Evolutionary conservation across 1,140 invertebrate species (phyloP), one percentile per base, ranked within the genome.

Genomic region (Zaprionus lachaisei): DNA sequence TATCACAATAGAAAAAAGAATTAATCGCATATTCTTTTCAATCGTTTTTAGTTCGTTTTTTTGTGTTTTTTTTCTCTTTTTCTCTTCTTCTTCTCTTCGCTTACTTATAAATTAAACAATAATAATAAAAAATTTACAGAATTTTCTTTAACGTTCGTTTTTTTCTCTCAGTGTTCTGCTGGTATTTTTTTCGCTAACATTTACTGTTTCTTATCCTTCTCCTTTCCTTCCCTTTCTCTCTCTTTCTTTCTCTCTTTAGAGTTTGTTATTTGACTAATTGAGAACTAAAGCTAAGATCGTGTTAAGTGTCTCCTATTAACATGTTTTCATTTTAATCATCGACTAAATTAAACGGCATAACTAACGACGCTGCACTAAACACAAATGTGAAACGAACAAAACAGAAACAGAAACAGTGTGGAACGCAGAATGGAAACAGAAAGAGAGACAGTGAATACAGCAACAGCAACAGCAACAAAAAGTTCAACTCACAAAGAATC

Each of bases 31-130:
- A 87, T 87, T 87, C 83, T 87, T 87, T 87, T 87, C 81, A 83
- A 87, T 87, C 83, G 84, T 80, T 87, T 74, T 75, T 74, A 47
- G 26, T 56, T n/a, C n/a, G 47, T 15, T 68, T 26, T 51, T 44
- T 64, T 12, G 9, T 54, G 11, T 37, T 47, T 47, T 60, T 60
- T 47, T 65, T 31, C 14, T 37, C 1, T 9, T 22, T 44, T 54
- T 57, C 55, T 79, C 47, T 41, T 26, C 26, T 68, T 75, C 68
- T 62, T 38, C 68, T 62, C 37, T 79, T 75, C 58, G 51, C 82
- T 86, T 85, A 85, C 83, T 85, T 85, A 85, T 87, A 87, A 87
- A 89, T 87, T 89, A 87, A 87, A 87, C 84, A 87, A 87, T 89
- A 72, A 34, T 34, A 34, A 31, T 31, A 87, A 89, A 89, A 87